A percentile compares a stretch with the other conserved stretches of the same genome.
Evolutionary conservation across 2,888 invertebrate species (phyloP).

Genomic region (Orthonevra nobilis): DNA sequence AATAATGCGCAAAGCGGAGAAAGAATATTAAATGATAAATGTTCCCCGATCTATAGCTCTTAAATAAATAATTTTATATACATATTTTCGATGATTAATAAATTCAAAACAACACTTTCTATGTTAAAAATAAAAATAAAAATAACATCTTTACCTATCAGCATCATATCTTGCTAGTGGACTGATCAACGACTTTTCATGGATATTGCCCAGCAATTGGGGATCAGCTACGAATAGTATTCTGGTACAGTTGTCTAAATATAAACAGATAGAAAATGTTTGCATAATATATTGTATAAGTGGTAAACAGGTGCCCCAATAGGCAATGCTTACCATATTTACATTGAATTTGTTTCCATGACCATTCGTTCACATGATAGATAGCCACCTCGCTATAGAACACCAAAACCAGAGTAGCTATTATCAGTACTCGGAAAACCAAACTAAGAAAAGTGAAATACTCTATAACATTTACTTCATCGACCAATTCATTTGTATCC

Average conservation of each 20-base stretch:
- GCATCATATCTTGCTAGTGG: conserved; percentile 91
- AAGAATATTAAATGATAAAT: no score
- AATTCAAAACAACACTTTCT: no score
- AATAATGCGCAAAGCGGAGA: no score
- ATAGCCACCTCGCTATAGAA: conserved; percentile 78
- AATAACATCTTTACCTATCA: conserved; percentile 94
- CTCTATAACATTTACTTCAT: neutral
- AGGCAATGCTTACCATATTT: conserved; percentile 74
- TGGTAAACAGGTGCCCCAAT: neutral
- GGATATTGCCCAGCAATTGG: conserved; percentile 91
- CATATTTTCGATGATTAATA: no score
- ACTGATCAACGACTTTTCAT: conserved; percentile 86
- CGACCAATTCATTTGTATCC: neutral
- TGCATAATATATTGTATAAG: conserved; percentile 19
- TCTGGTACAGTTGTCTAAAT: conserved; percentile 82
- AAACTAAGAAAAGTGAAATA: conserved; percentile 75
- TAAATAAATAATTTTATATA: no score
- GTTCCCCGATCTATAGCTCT: no score
- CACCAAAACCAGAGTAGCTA: conserved; percentile 75
- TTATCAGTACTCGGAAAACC: conserved; percentile 74
- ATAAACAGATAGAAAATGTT: conserved; percentile 26
- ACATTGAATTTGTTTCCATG: conserved; percentile 78
- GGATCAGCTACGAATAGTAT: conserved; percentile 93
- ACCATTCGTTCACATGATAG: conserved; percentile 76
- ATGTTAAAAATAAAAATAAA: no score